These are phyloP conservation scores for Bombus turneri DNA, from an alignment of 1,140 invertebrate species.

Conservation along the genomic window DNA sequence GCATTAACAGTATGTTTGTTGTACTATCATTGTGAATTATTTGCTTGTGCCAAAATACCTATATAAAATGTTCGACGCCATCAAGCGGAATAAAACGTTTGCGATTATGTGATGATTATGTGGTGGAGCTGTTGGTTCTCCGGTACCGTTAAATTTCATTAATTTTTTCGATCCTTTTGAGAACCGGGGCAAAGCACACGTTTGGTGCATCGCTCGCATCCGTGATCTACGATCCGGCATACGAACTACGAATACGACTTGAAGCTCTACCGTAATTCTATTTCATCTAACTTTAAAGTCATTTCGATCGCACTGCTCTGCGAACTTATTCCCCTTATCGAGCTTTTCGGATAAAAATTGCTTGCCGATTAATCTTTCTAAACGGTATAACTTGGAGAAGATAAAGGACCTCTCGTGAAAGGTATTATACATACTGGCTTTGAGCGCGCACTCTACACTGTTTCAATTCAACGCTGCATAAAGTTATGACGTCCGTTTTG, in stretches of 20 bases:
- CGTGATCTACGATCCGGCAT: not conserved
- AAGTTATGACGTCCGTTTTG: not conserved
- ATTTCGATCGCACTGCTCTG: not conserved
- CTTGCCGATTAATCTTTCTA: slow-evolving; percentile 33
- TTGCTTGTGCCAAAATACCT: too few species aligned
- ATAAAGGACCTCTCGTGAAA: slow-evolving; percentile 1
- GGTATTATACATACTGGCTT: not conserved
- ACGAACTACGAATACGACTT: not conserved
- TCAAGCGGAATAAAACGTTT: too few species aligned
- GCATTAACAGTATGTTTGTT: too few species aligned
- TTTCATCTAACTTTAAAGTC: slow-evolving; percentile 30
- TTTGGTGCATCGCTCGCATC: too few species aligned
- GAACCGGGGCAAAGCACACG: not conserved
- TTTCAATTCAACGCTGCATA: not conserved
- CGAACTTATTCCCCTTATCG: not conserved
- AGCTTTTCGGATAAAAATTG: not conserved
- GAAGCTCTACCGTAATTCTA: slow-evolving; percentile 12
- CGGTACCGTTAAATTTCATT: slow-evolving; percentile 1
- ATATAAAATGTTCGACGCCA: too few species aligned
- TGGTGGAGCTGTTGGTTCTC: not conserved
- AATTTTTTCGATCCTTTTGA: not conserved
- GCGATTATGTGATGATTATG: too few species aligned
- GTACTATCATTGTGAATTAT: too few species aligned
- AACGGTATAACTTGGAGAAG: slow-evolving; percentile 32
- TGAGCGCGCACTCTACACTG: too few species aligned